Conservation (phyloP, 2,113 vertebrate species). For the Gadus macrocephalus region DNA sequence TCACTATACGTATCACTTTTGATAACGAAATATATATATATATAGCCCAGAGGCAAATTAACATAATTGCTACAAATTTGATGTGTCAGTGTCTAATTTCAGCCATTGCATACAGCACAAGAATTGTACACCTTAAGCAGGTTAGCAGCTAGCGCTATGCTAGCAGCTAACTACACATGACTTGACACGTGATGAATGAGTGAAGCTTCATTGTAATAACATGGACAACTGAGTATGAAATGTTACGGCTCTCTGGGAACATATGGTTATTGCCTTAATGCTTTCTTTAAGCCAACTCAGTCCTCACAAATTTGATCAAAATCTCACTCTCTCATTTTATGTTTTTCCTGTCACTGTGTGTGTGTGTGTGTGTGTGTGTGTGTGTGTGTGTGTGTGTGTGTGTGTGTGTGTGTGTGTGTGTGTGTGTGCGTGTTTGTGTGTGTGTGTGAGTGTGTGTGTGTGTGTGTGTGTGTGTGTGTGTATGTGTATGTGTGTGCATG, state of each 20-base stretch:
- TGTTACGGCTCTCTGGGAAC: background rate
- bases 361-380: constrained; percentile 6
- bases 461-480: background rate
- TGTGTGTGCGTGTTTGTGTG: background rate
- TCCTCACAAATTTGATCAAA: too few species aligned
- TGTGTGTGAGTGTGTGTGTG: background rate
- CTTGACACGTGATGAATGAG: too few species aligned
- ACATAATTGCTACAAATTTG: background rate
- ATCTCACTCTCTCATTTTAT: constrained; percentile 20
- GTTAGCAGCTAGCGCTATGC: too few species aligned
- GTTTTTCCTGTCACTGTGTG: constrained; percentile 16
- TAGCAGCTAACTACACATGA: too few species aligned
- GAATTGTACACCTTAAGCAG: too few species aligned
- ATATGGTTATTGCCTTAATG: background rate
- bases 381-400: constrained; percentile 2
- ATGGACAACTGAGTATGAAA: background rate
- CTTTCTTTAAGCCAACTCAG: background rate
- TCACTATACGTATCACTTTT: too few species aligned
- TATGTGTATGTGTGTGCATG: constrained; percentile 4
- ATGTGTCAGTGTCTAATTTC: background rate
- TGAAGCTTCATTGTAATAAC: too few species aligned
- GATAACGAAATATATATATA: background rate
- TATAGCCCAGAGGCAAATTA: background rate
- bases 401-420: background rate
- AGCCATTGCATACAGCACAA: background rate